phyloP scores from a whole-genome alignment of 2,888 invertebrate species.

The Torymus tubicola region DNA sequence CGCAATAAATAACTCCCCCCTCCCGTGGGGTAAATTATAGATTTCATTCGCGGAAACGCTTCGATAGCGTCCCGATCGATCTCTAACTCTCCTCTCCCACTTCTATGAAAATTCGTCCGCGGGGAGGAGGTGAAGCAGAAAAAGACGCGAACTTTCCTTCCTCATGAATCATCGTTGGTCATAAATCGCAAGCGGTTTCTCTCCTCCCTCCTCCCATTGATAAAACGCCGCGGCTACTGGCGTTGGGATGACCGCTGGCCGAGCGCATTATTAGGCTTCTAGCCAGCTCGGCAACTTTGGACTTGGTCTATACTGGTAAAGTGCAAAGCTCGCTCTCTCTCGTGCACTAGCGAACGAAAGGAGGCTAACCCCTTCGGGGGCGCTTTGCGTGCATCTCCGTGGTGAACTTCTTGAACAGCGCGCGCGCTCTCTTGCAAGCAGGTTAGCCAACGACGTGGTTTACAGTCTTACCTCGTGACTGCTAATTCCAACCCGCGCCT shows the following conservation, averaged over 20 bases:
- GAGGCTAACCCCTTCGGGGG: not conserved
- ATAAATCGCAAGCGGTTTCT: slow-evolving; percentile 36
- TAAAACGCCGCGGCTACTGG: slow-evolving; percentile 25
- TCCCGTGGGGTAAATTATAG: slow-evolving; percentile 36
- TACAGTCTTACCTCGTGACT: not conserved
- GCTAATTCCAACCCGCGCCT: slow-evolving; percentile 21
- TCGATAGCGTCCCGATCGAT: not conserved
- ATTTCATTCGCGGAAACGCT: slow-evolving; percentile 32
- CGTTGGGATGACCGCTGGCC: slow-evolving; percentile 25
- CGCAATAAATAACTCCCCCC: slow-evolving; percentile 39
- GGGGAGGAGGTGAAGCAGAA: slow-evolving; percentile 1
- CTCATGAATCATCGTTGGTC: slow-evolving; percentile 48
- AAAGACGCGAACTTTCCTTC: slow-evolving; percentile 37
- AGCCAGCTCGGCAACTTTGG: not conserved
- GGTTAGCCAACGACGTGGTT: no score
- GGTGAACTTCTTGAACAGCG: not conserved
- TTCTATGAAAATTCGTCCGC: slow-evolving; percentile 49
- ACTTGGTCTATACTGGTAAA: not conserved
- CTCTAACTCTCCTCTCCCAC: not conserved
- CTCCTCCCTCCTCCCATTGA: slow-evolving; percentile 20
- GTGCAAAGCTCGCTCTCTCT: not conserved
- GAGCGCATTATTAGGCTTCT: slow-evolving; percentile 45
- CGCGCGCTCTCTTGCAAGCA: no score
- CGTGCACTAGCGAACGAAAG: not conserved
- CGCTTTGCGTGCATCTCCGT: not conserved